Conservation (phyloP, 1,140 invertebrate species). For the Tigriopus japonicus region DNA sequence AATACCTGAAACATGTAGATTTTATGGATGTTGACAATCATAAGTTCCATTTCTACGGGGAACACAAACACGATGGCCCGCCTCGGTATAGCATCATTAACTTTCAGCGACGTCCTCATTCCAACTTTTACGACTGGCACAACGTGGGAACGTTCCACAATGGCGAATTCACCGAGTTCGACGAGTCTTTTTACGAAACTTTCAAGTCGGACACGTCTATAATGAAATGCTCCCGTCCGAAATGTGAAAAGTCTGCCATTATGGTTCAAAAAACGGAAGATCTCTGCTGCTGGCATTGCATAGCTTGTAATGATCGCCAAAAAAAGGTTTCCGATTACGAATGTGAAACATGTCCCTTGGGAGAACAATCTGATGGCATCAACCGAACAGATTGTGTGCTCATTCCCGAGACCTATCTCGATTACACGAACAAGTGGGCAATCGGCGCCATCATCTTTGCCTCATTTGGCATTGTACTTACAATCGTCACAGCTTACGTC, state of each 20-base stretch:
- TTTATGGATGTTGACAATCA: conserved; percentile 29
- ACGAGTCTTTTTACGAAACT: neutral
- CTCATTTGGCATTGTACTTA: conserved; percentile 23
- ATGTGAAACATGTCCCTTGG: conserved; percentile 1
- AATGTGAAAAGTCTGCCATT: neutral
- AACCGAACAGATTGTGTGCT: neutral
- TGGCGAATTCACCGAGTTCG: neutral
- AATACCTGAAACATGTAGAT: conserved; percentile 30
- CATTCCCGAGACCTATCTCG: conserved; percentile 30
- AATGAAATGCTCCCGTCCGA: neutral
- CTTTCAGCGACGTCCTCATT: conserved; percentile 24
- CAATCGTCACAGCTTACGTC: conserved; percentile 32
- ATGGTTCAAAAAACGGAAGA: neutral
- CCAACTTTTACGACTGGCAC: neutral
- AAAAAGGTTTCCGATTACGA: conserved; percentile 11
- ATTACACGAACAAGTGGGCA: conserved; percentile 34
- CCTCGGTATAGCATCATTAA: conserved; percentile 36
- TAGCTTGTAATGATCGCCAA: neutral
- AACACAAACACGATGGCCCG: conserved; percentile 25
- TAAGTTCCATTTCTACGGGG: conserved; percentile 5
- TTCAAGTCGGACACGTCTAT: neutral
- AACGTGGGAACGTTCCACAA: conserved; percentile 6
- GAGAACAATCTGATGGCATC: neutral
- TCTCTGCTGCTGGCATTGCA: conserved; percentile 10
- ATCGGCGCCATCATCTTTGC: conserved; percentile 35